phyloP scores from a whole-genome alignment of 1,140 invertebrate species.

The Rhagoletis zephyria region DNA sequence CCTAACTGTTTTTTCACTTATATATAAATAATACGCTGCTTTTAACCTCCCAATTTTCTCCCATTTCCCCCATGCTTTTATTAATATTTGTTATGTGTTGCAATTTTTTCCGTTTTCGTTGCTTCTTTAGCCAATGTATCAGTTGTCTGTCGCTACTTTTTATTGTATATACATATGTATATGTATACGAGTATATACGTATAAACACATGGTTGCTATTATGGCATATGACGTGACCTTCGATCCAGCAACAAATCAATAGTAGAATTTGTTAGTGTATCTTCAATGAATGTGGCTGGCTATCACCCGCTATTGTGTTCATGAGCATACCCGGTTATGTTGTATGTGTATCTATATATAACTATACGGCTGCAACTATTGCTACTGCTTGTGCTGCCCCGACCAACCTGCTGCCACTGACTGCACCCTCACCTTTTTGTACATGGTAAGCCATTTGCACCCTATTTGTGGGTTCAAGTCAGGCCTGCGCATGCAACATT shows the following conservation, averaged over 20 bases:
- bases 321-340: not conserved
- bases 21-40: not conserved
- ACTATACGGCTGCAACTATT: not conserved
- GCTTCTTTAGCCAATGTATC: too few species aligned
- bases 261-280: slow-evolving; percentile 17
- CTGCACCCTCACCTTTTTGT: not conserved
- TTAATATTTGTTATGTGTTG: not conserved
- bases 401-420: not conserved
- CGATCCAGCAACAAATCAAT: slow-evolving; percentile 48
- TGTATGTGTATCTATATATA: not conserved
- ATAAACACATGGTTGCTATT: not conserved
- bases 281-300: not conserved
- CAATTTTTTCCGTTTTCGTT: too few species aligned
- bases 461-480: slow-evolving; percentile 17
- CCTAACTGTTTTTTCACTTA: slow-evolving; percentile 6
- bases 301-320: slow-evolving; percentile 21
- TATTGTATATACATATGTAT: not conserved
- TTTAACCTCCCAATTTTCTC: not conserved
- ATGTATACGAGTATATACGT: too few species aligned
- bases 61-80: not conserved
- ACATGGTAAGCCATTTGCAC: not conserved
- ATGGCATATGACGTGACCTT: slow-evolving; percentile 44
- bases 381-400: not conserved
- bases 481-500: slow-evolving; percentile 20
- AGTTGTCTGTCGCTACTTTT: too few species aligned